Conservation (phyloP, 2,888 invertebrate species). For the Piscicola geometra region DNA sequence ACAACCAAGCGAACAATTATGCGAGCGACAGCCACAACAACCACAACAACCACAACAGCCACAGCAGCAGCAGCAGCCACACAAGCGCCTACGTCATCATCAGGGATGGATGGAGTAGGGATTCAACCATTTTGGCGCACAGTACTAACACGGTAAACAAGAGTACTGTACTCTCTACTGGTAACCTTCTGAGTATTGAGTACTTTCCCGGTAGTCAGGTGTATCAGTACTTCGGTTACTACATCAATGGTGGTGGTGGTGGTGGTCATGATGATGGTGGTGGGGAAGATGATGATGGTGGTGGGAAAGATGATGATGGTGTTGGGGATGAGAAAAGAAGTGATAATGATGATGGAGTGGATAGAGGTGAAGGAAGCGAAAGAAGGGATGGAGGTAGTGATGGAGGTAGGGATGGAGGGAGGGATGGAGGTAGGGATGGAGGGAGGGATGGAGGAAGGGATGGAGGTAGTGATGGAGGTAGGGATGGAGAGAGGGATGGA, state of each 20-base stretch:
- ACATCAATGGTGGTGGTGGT: not conserved
- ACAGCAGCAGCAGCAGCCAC: constrained; percentile 7
- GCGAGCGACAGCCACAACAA: not conserved
- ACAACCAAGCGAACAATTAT: not conserved
- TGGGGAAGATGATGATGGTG: not conserved
- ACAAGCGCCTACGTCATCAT: not conserved
- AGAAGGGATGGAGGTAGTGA: not conserved
- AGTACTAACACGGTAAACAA: not conserved
- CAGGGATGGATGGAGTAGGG: constrained; percentile 1
- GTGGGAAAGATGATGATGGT: not conserved
- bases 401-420: not conserved
- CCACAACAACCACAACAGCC: not conserved
- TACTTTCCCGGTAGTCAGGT: constrained; percentile 7
- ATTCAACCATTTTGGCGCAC: not conserved
- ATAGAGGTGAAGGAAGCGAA: not conserved
- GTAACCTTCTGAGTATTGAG: not conserved
- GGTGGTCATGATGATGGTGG: not conserved
- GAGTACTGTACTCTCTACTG: not conserved
- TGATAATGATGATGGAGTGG: not conserved
- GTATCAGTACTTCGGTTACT: not conserved
- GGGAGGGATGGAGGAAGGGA: not conserved
- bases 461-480: not conserved
- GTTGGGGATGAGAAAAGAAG: not conserved
- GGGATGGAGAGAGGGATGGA: not conserved
- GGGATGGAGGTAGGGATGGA: not conserved